Base-by-base conservation (phyloP, 2,888 invertebrate species). In the Megamerina dolium region DNA sequence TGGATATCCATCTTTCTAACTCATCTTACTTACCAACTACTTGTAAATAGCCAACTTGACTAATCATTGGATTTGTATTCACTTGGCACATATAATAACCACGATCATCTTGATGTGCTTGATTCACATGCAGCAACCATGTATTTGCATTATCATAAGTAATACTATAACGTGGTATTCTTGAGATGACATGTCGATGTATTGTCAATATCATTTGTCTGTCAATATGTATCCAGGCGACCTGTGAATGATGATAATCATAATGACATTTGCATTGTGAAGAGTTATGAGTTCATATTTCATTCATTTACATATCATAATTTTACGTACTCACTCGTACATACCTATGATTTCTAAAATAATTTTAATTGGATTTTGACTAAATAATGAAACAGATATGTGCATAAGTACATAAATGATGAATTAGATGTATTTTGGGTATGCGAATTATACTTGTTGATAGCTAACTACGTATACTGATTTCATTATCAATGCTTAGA, bases 171-270 rank as follows among this genome's bases (percentile, higher is more conserved):
- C 92, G 78, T n/a, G 90, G 86, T 70, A 93, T 84, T 45, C 89
- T 79, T 9, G 90, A 87, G 62, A 93, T 90, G 55, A 93, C 88
- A 74, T 91, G 91, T 20, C 87, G 83, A 73, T 93, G 91, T 66
- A 93, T 88, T 32, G 92, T 91, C 53, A 93, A 76, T 63, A 93
- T 86, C 87, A 92, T 91, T 75, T 92, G 89, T 38, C 91, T 81
- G 73, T 92, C 91, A 64, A 93, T 90, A 74, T 92, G 91, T 61
- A 92, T 86, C 92, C 92, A 93, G 50, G 92, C 92, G 61, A 93
- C 90, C 92, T 93, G 73, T 9, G 19, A 17, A 13, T 17, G 2
- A 29, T 32, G 8, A 41, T 31, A 44, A 36, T 18, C 14, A 35
- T 1, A 37, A 37, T 37, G n/a, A 19, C n/a, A 9, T n/a, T 13